Percentiles rank a stretch among this genome's conserved stretches.
Evolutionary conservation across 2,113 vertebrate genomes (phyloP).

Genomic region (Actenoides hombroni): DNA sequence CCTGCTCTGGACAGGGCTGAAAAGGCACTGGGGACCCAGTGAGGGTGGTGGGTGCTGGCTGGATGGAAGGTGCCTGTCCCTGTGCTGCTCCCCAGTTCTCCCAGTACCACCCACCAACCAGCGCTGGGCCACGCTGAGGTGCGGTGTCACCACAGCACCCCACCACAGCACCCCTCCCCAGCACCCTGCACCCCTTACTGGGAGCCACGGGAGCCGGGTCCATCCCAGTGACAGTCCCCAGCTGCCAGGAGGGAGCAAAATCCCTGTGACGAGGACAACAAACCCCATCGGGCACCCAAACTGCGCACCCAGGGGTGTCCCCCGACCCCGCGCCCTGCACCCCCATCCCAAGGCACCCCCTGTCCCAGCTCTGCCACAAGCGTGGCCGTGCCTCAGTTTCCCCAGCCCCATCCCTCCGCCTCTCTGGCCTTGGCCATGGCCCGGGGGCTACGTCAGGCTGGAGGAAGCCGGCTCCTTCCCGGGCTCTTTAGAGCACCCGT

Average conservation of each 20-base stretch:
- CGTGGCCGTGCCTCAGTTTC: neutral
- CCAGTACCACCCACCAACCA: too few species aligned
- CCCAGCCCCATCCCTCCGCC: accelerated
- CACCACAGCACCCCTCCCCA: too few species aligned
- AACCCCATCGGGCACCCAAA: too few species aligned
- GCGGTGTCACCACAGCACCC: neutral
- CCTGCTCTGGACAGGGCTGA: neutral
- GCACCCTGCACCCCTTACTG: neutral
- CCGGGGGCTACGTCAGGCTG: too few species aligned
- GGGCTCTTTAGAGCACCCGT: neutral
- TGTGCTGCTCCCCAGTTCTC: too few species aligned
- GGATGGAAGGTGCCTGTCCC: too few species aligned
- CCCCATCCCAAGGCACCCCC: neutral
- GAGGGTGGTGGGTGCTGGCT: too few species aligned
- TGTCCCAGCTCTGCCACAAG: accelerated
- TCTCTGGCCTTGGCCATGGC: neutral
- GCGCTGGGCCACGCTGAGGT: too few species aligned
- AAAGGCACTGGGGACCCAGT: neutral
- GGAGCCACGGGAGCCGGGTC: neutral
- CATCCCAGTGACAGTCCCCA: neutral
- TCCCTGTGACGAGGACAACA: too few species aligned
- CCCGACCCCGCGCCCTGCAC: neutral
- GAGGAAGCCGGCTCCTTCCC: neutral
- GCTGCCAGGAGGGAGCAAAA: too few species aligned
- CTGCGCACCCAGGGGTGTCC: neutral